phyloP scores from a whole-genome alignment of 1,140 invertebrate species.

The Magallana ariakensis region DNA sequence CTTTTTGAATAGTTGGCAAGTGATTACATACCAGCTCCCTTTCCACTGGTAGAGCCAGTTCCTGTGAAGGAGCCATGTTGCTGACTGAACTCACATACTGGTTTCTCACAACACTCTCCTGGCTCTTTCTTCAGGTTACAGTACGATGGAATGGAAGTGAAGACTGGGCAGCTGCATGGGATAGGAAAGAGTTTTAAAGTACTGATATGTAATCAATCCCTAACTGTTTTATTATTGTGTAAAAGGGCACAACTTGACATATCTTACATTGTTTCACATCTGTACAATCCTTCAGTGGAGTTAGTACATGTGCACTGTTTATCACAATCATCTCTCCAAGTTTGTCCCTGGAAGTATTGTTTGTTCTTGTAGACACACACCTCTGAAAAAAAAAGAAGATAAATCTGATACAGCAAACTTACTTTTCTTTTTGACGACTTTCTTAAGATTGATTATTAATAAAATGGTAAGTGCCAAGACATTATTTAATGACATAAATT shows the following conservation, averaged over 20 bases:
- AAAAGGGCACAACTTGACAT: too few species aligned
- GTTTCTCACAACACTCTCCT: slow-evolving; percentile 72
- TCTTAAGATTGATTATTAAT: too few species aligned
- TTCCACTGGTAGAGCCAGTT: slow-evolving; percentile 64
- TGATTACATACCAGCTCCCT: slow-evolving; percentile 61
- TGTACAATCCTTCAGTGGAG: slow-evolving; percentile 57
- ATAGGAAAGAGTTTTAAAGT: neutral
- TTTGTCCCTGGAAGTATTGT: slow-evolving; percentile 66
- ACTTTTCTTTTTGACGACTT: too few species aligned
- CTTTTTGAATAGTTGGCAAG: too few species aligned
- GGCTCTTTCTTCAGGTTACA: slow-evolving; percentile 67
- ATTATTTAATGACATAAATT: too few species aligned
- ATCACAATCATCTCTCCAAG: slow-evolving; percentile 67
- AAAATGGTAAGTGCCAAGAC: too few species aligned
- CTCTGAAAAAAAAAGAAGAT: slow-evolving; percentile 56
- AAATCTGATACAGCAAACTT: too few species aligned
- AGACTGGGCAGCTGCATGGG: slow-evolving; percentile 66
- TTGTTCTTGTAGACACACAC: slow-evolving; percentile 65
- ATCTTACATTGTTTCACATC: slow-evolving; percentile 66
- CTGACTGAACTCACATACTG: slow-evolving; percentile 71
- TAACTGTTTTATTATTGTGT: too few species aligned
- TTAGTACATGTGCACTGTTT: slow-evolving; percentile 65
- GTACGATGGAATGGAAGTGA: slow-evolving; percentile 63
- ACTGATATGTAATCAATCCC: neutral
- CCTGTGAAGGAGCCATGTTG: slow-evolving; percentile 69